A percentile compares a stretch with the other conserved stretches of the same genome.
Conservation (phyloP, 1,140 invertebrate genomes). For the Atopsyche davidsoni region DNA sequence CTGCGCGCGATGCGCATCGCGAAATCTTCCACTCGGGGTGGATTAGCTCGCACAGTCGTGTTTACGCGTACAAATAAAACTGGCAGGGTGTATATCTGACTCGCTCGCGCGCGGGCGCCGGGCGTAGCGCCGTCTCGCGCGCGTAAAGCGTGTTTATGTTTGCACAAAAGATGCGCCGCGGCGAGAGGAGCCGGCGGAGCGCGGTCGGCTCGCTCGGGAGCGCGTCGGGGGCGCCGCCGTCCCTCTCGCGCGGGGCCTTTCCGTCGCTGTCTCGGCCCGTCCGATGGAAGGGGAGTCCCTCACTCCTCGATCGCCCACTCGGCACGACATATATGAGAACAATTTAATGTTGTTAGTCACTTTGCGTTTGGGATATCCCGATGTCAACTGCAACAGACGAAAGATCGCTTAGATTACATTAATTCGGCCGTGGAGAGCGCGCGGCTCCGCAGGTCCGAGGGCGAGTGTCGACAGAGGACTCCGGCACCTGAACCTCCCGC, state of each 20-base stretch:
- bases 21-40: slow-evolving; percentile 19
- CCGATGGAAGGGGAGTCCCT: slow-evolving; percentile 3
- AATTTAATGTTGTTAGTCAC: slow-evolving; percentile 32
- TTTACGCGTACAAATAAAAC: slow-evolving; percentile 30
- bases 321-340: slow-evolving; percentile 30
- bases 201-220: slow-evolving; percentile 20
- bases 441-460: slow-evolving; percentile 35
- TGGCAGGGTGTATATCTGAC: slow-evolving; percentile 28
- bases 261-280: slow-evolving; percentile 38
- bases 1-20: not conserved
- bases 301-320: slow-evolving; percentile 17
- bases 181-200: slow-evolving; percentile 9
- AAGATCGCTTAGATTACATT: slow-evolving; percentile 29
- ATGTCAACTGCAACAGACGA: slow-evolving; percentile 30
- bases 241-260: slow-evolving; percentile 47
- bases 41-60: slow-evolving; percentile 26
- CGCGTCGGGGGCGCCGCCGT: slow-evolving; percentile 39
- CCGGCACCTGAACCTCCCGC: slow-evolving; percentile 15
- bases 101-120: slow-evolving; percentile 39
- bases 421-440: slow-evolving; percentile 22
- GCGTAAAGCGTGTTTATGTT: slow-evolving; percentile 36
- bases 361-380: slow-evolving; percentile 29
- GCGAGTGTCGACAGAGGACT: too few species aligned
- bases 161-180: slow-evolving; percentile 19
- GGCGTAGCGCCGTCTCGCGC: slow-evolving; percentile 43